Conservation (phyloP, 2,113 vertebrate species). For the Dicrurus megarhynchus region DNA sequence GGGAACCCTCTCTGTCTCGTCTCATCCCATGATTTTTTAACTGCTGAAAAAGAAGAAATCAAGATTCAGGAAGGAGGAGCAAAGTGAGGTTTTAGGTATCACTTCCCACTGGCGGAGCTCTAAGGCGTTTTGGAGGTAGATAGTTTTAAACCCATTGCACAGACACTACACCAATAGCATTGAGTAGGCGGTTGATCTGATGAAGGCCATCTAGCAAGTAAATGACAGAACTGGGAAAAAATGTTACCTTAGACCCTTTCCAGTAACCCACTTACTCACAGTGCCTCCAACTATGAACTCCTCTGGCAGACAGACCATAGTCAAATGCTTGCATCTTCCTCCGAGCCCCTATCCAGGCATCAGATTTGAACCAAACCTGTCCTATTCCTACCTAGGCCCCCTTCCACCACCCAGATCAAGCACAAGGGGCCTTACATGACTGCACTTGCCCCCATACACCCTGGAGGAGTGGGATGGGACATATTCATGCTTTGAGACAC, state of each 20-base stretch:
- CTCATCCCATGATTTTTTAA: not conserved
- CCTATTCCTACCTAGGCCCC: not conserved
- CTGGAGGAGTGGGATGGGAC: not conserved
- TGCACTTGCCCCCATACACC: not conserved
- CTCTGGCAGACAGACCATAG: not conserved
- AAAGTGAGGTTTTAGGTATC: not conserved
- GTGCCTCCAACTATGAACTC: not conserved
- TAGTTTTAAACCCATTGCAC: not conserved
- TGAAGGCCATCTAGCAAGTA: not conserved
- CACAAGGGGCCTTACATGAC: not conserved
- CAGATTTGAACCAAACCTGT: not conserved
- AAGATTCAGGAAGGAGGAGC: not conserved
- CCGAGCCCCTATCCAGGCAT: not conserved
- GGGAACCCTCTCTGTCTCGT: not conserved
- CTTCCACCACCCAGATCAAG: not conserved
- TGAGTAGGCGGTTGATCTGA: not conserved
- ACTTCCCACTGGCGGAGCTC: not conserved
- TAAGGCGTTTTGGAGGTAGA: not conserved
- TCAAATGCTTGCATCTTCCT: not conserved
- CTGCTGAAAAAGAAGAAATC: not conserved
- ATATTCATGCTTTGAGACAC: rapidly evolving
- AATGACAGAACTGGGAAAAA: not conserved
- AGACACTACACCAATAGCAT: not conserved
- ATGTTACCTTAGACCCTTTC: not conserved
- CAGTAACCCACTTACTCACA: not conserved